Evolutionary conservation across 2,888 invertebrate genomes (phyloP).

Genomic region (Apodemia duryi): DNA sequence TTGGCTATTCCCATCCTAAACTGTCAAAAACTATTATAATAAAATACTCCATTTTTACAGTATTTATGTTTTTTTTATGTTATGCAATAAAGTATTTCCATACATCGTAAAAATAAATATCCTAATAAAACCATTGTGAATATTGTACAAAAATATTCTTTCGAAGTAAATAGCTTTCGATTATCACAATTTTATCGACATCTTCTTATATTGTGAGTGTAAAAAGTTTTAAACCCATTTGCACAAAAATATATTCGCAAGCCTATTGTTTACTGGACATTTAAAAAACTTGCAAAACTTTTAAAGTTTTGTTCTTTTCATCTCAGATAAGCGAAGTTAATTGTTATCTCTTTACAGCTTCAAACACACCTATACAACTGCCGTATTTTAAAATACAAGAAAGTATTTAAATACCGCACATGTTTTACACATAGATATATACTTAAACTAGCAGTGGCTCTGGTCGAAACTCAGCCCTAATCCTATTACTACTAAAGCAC

Average conservation of each 20-base stretch:
- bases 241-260: slow-evolving; percentile 2
- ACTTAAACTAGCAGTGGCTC: too few species aligned
- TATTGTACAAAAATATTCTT: neutral
- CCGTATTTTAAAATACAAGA: too few species aligned
- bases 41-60: too few species aligned
- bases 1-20: too few species aligned
- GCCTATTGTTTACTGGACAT: neutral
- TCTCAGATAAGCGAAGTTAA: neutral
- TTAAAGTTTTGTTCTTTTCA: neutral
- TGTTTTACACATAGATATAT: too few species aligned
- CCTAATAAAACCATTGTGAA: neutral
- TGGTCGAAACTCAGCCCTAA: too few species aligned
- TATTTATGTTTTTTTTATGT: neutral
- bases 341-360: too few species aligned
- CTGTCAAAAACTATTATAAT: too few species aligned
- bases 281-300: slow-evolving; percentile 1
- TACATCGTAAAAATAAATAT: neutral
- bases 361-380: too few species aligned
- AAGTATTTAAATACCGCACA: too few species aligned
- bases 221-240: neutral
- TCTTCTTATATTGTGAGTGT: neutral
- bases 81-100: neutral
- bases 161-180: neutral
- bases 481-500: too few species aligned
- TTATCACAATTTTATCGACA: neutral